These are phyloP conservation scores for Macaria liturata DNA, from an alignment of 2,888 invertebrate genomes.

Conservation along the genomic window DNA sequence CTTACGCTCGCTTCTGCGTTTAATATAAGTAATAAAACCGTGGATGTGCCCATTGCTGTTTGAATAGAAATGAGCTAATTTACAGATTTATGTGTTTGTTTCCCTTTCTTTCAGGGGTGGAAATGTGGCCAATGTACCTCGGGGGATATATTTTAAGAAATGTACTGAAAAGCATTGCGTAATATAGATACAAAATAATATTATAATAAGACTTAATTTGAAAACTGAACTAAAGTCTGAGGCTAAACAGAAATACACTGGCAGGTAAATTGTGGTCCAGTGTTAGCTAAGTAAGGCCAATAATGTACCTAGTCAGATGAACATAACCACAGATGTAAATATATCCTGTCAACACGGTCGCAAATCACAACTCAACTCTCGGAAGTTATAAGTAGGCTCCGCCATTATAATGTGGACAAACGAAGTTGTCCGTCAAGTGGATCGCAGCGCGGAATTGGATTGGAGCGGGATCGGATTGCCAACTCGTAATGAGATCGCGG, in stretches of 20 bases:
- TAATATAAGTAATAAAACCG: slow-evolving; percentile 74
- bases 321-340: too few species aligned
- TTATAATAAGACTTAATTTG: too few species aligned
- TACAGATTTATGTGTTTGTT: slow-evolving; percentile 17
- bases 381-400: slow-evolving; percentile 58
- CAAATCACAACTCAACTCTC: neutral
- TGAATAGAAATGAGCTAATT: slow-evolving; percentile 34
- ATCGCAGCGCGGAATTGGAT: slow-evolving; percentile 65
- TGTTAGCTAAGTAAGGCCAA: too few species aligned
- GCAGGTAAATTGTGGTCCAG: too few species aligned
- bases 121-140: too few species aligned
- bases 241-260: too few species aligned
- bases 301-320: too few species aligned
- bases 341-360: too few species aligned
- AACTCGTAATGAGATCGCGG: slow-evolving; percentile 74
- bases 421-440: slow-evolving; percentile 57
- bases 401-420: slow-evolving; percentile 59
- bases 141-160: too few species aligned
- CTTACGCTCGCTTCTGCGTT: slow-evolving; percentile 74
- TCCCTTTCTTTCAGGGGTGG: slow-evolving; percentile 1
- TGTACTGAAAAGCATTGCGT: too few species aligned
- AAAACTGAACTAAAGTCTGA: too few species aligned
- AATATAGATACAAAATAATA: too few species aligned
- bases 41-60: slow-evolving; percentile 49
- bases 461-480: slow-evolving; percentile 66